Base-by-base conservation (phyloP, 2,888 invertebrate genomes). In the Trachelus iudaicus region DNA sequence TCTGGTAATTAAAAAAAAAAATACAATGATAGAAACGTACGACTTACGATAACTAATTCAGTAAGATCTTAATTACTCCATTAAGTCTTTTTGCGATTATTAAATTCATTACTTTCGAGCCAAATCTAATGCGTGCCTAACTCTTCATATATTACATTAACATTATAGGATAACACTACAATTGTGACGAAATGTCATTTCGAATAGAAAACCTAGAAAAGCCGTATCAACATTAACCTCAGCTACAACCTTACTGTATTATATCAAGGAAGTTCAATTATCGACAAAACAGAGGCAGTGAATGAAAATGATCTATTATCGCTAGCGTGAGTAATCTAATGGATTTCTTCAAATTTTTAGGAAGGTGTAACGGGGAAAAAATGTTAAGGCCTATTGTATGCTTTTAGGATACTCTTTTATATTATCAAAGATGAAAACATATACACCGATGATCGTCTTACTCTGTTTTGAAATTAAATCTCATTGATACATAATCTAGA, bases 361-460 rank as follows among this genome's bases (percentile, higher is more conserved):
- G 35, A 35, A 35, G 34, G 34, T 30, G 34, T 34, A 74, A 34
- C 11, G 74, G 74, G 74, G 30, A 74, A 34, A 74, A 11, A 74
- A 35, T 34, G 34, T 74, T 74, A 33, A 74, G 34, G n/a, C 34
- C 35, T 74, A 30, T 12, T 12, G 35, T 34, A 35, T 74, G 37
- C 74, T 74, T 74, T 56, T 35, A 74, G 34, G 74, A 74, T 34
- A 74, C 37, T 74, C 35, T 34, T 74, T 74, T 74, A 74, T 74
- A 74, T 74, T 34, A 74, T 74, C 34, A 74, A 74, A 74, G 74
- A 74, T 74, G 74, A 74, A 74, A 74, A 74, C 34, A 30, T 74
- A 74, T 35, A 74, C 74, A 74, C 35, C 34, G 34, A 74, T 74
- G 35, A 34, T 74, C 74, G 30, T 35, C 74, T 74, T 74, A 74